Evolutionary conservation across 2,888 invertebrate species (phyloP), one percentile per base, ranked within the genome.

Genomic region (Invenusta paracnida): DNA sequence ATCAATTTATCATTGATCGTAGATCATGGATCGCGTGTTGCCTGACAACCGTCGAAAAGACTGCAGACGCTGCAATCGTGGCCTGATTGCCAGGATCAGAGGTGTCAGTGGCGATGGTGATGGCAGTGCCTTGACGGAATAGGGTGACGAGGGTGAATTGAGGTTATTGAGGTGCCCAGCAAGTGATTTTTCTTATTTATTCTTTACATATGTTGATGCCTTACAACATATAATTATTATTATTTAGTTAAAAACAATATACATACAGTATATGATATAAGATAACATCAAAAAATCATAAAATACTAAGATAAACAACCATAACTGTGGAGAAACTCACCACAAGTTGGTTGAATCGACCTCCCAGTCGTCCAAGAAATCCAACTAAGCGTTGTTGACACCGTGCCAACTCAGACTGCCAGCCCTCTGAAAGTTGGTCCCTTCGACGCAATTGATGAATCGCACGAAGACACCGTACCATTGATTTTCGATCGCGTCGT

Each of bases 281-380:
- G n/a, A n/a, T n/a, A n/a, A n/a, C n/a, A n/a, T n/a, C n/a, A n/a
- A n/a, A n/a, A n/a, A n/a, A n/a, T n/a, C n/a, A n/a, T n/a, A n/a
- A n/a, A n/a, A n/a, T n/a, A n/a, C n/a, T n/a, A n/a, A n/a, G n/a
- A n/a, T n/a, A n/a, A n/a, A n/a, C n/a, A n/a, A n/a, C n/a, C n/a
- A n/a, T n/a, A n/a, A n/a, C n/a, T n/a, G n/a, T n/a, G 17, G 48
- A 17, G 48, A 11, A 11, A 48, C 48, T 48, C 5, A 48, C 48
- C 48, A 48, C 48, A 17, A 48, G 79, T 11, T 79, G 79, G 25
- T 28, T 79, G 23, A 13, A 79, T 5, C 25, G 79, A 13, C 79
- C 79, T 27, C 79, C 79, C 5, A 79, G 79, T 5, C 79, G 86
- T 28, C 87, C 87, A n/a, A 87, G 29, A 25, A 86, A 86, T 79